These are phyloP conservation scores for Echinometra lucunter DNA, from an alignment of 53 echinoderm and acorn worm species.

Conservation along the genomic window DNA sequence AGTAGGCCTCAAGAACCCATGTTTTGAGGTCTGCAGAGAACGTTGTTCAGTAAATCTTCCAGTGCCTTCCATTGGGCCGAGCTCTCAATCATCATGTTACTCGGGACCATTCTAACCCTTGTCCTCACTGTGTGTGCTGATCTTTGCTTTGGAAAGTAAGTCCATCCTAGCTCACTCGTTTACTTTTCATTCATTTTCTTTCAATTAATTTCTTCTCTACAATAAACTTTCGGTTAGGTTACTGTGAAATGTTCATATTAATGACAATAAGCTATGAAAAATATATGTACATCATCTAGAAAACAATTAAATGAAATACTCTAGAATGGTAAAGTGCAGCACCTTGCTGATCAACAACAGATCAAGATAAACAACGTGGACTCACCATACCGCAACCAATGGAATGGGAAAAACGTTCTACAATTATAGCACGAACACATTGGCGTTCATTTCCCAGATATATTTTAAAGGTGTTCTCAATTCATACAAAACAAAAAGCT, in stretches of 20 bases:
- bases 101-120: constrained; percentile 37
- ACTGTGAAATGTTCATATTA: not conserved
- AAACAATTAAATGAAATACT: no score
- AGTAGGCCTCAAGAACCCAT: constrained; percentile 10
- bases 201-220: not conserved
- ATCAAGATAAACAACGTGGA: no score
- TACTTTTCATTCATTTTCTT: not conserved
- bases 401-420: no score
- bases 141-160: constrained; percentile 65
- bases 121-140: constrained; percentile 58
- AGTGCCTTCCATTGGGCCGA: constrained; percentile 32
- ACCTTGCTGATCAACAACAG: no score
- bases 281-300: no score
- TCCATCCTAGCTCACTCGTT: not conserved
- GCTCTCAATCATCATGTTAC: constrained; percentile 51
- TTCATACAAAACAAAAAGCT: no score
- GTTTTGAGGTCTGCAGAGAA: constrained; percentile 21
- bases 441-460: no score
- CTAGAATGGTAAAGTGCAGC: no score
- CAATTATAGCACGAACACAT: no score
- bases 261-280: no score
- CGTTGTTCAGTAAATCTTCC: constrained; percentile 5
- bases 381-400: no score
- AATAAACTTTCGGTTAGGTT: not conserved
- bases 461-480: no score